Evolutionary conservation across 92 coral and sea anemone genomes (phyloP).

Genomic region (Epizoanthus ramosus): DNA sequence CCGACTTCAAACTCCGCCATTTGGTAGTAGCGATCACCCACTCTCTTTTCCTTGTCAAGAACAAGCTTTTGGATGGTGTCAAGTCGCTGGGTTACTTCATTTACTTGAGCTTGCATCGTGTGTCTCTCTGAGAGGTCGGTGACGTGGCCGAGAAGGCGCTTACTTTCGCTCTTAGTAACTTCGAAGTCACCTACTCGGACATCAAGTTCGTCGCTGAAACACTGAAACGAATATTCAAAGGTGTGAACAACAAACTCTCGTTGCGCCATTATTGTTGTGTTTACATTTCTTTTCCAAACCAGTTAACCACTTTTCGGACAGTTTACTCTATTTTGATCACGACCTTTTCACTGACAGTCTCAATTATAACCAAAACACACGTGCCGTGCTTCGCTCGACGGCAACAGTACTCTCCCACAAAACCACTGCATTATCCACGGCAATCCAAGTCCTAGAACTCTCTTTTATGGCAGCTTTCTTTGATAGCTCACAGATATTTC

Average conservation of each 20-base stretch:
- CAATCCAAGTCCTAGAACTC: background rate
- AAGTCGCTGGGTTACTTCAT: slow-evolving; percentile 72
- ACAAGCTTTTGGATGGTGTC: slow-evolving; percentile 81
- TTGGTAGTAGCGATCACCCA: slow-evolving; percentile 64
- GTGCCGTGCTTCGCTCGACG: background rate
- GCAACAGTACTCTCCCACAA: background rate
- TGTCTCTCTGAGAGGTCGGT: slow-evolving; percentile 70
- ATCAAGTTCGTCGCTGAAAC: slow-evolving; percentile 89
- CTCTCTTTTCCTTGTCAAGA: slow-evolving; percentile 58
- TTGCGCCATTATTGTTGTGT: slow-evolving; percentile 51
- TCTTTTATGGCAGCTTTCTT: background rate
- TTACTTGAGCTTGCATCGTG: slow-evolving; percentile 60
- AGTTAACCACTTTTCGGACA: background rate
- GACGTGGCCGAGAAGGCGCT: slow-evolving; percentile 68
- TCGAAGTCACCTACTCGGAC: slow-evolving; percentile 79
- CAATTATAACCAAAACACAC: background rate
- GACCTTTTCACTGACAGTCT: background rate
- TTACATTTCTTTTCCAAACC: slow-evolving; percentile 9
- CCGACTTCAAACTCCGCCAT: slow-evolving; percentile 77
- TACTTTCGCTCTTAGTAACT: slow-evolving; percentile 75
- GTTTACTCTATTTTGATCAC: background rate
- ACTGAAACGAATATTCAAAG: slow-evolving; percentile 88
- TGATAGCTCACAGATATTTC: background rate
- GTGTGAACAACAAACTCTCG: slow-evolving; percentile 64
- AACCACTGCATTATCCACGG: background rate